Evolutionary conservation across 1,140 invertebrate species (phyloP).

Genomic region (Caenorhabditis brenneri): DNA sequence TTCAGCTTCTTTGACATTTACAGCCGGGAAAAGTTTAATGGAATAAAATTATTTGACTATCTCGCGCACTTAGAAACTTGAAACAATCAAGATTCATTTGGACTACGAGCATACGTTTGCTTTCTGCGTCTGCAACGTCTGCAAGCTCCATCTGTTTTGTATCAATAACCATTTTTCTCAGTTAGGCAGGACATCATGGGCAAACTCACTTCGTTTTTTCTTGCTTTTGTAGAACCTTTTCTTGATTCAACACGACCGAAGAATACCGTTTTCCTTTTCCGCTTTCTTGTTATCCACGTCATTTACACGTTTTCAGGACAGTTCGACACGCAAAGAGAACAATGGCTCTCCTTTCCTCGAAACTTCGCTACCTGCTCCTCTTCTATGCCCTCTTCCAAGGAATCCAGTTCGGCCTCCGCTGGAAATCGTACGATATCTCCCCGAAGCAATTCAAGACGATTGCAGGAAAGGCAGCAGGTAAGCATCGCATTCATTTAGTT

Average conservation of each 20-base stretch:
- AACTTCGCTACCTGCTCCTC: constrained; percentile 52
- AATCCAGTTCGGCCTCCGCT: constrained; percentile 46
- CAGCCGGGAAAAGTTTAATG: not conserved
- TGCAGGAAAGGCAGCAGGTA: constrained; percentile 49
- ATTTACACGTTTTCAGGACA: not conserved
- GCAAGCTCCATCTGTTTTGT: too few relatives aligned
- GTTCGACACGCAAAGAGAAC: constrained; percentile 8
- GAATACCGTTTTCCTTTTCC: not conserved
- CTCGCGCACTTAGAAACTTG: too few relatives aligned
- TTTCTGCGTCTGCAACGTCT: too few relatives aligned
- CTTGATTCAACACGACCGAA: too few relatives aligned
- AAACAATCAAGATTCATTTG: too few relatives aligned
- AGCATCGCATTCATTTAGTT: not conserved
- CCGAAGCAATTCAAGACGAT: constrained; percentile 54
- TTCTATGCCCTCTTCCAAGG: constrained; percentile 45
- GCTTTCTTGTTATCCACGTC: not conserved
- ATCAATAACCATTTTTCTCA: too few relatives aligned
- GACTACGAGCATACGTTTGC: too few relatives aligned
- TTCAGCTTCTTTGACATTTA: not conserved
- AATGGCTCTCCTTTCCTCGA: constrained; percentile 54
- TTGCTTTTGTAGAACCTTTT: too few relatives aligned
- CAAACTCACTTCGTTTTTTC: too few relatives aligned
- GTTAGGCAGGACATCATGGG: too few relatives aligned
- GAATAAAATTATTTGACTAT: too few relatives aligned
- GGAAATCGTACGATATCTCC: constrained; percentile 56